A percentile compares a stretch with the other conserved stretches of the same genome.
phyloP scores from a whole-genome alignment of 2,797 vertebrate genomes.

The Myotis findleyi region DNA sequence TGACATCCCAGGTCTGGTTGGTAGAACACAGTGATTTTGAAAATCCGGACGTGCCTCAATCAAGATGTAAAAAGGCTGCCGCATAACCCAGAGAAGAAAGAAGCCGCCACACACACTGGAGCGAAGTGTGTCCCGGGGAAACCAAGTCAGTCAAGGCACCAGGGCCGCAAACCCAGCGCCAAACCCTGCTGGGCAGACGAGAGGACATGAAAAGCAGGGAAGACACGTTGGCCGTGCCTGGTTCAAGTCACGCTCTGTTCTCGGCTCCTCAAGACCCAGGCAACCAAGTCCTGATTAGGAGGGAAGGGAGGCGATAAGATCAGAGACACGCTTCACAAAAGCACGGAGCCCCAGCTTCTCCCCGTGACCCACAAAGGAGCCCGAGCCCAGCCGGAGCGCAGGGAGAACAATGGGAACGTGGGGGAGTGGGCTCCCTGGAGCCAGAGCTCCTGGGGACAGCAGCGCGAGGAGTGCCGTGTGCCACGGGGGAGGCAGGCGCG shows the following conservation, averaged over 20 bases:
- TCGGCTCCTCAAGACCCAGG: not conserved
- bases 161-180: not conserved
- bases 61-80: not conserved
- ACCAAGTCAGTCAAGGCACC: not conserved
- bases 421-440: not conserved
- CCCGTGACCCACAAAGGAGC: not conserved
- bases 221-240: accelerated
- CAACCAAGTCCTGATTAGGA: constrained; percentile 31
- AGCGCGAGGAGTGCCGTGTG: not conserved
- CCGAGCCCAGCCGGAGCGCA: too few relatives aligned
- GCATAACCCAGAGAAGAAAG: not conserved
- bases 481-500: not conserved
- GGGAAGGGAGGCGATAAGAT: constrained; percentile 37
- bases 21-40: not conserved
- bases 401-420: not conserved
- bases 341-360: not conserved
- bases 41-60: not conserved
- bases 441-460: accelerated
- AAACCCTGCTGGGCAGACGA: not conserved
- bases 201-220: not conserved
- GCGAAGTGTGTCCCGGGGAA: accelerated
- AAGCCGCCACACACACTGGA: not conserved
- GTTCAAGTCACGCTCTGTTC: constrained; percentile 44
- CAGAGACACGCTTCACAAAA: not conserved
- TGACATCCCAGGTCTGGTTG: not conserved